Evolutionary conservation across 2,888 invertebrate genomes (phyloP).

Genomic region (Tachina lurida): DNA sequence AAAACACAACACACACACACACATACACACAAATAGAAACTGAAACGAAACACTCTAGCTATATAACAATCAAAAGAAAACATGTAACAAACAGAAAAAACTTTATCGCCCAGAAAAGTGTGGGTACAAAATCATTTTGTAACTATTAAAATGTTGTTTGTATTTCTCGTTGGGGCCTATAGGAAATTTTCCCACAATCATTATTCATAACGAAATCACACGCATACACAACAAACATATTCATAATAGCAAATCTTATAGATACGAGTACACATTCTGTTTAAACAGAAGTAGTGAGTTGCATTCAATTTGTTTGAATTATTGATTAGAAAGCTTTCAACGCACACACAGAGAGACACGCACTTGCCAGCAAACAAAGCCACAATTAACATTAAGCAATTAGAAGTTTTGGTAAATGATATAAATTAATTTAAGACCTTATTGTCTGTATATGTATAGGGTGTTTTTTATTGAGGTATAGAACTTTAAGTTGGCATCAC

Average conservation of each 20-base stretch:
- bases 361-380: background rate
- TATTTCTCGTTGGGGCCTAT: conserved; percentile 10
- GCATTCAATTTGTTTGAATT: conserved; percentile 63
- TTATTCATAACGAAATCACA: conserved; percentile 60
- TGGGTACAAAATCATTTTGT: conserved; percentile 52
- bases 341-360: background rate
- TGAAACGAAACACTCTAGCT: conserved; percentile 2
- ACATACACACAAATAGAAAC: background rate
- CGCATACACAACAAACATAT: background rate
- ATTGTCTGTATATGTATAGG: too few species aligned
- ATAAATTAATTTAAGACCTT: conserved; percentile 28
- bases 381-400: conserved; percentile 22
- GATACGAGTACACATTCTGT: background rate
- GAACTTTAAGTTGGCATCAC: too few species aligned
- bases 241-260: background rate
- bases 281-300: conserved; percentile 42
- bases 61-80: conserved; percentile 53
- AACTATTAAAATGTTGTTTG: conserved; percentile 13
- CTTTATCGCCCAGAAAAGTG: conserved; percentile 65
- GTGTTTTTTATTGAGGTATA: too few species aligned
- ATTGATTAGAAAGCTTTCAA: conserved; percentile 68
- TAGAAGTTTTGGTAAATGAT: conserved; percentile 17
- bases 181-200: conserved; percentile 68
- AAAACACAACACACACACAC: conserved; percentile 24
- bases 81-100: conserved; percentile 48